A percentile compares a stretch with the other conserved stretches of the same genome.
Conservation (phyloP, 2,113 vertebrate genomes). For the Aegypius monachus region DNA sequence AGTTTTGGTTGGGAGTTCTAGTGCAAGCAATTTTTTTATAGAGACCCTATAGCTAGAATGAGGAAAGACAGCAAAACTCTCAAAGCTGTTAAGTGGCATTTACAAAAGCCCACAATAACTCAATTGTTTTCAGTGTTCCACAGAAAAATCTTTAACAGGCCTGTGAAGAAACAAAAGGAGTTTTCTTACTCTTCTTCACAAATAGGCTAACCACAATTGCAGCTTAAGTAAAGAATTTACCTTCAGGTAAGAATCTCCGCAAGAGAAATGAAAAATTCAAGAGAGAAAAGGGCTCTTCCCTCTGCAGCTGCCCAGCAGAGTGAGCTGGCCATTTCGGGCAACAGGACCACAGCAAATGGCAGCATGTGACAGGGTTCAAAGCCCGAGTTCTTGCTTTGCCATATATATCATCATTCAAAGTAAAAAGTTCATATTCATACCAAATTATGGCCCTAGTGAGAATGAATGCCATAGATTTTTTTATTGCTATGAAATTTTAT, state of each 20-base stretch:
- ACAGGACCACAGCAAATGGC: neutral
- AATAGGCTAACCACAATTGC: neutral
- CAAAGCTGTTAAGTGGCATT: neutral
- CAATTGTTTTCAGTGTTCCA: neutral
- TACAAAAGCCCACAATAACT: neutral
- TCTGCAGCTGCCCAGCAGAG: neutral
- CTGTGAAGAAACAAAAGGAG: neutral
- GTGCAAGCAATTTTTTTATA: neutral
- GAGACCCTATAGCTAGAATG: neutral
- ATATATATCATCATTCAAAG: neutral
- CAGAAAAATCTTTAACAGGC: neutral
- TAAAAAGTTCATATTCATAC: neutral
- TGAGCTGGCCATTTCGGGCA: fast-evolving
- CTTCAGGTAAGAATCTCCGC: neutral
- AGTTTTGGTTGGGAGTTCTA: neutral
- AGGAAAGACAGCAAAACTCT: neutral
- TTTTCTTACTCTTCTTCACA: neutral
- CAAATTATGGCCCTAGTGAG: neutral
- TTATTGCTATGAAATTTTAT: neutral
- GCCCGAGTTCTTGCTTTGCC: neutral
- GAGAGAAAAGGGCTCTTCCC: neutral
- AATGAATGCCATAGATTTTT: neutral
- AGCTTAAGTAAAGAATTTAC: neutral
- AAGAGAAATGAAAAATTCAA: neutral
- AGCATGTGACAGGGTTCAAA: neutral